Percentiles rank a stretch among this genome's conserved stretches.
phyloP scores from a whole-genome alignment of 2,888 invertebrate species.

The Oegoconia quadripuncta region DNA sequence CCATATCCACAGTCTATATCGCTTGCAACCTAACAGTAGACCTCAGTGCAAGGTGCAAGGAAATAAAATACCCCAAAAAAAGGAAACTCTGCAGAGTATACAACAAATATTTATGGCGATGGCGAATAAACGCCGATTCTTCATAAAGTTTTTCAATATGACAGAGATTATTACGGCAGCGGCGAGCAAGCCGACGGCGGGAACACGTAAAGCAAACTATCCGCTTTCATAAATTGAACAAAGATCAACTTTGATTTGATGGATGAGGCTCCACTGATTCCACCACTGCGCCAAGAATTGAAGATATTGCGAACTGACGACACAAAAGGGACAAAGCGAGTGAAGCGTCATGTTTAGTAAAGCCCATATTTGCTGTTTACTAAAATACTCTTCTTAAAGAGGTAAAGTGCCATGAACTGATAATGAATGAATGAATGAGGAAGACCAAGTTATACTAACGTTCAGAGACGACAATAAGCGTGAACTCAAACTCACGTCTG shows the following conservation, averaged over 20 bases:
- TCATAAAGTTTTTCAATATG: constrained; percentile 50
- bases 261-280: constrained; percentile 35
- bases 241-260: constrained; percentile 60
- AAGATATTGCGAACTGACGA: not conserved
- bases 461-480: no score
- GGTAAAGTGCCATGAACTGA: no score
- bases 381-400: no score
- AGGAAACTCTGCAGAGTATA: constrained; percentile 3
- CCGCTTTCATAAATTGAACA: constrained; percentile 60
- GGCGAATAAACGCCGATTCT: constrained; percentile 27
- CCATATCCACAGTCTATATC: no score
- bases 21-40: no score
- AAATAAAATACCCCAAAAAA: no score
- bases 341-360: no score
- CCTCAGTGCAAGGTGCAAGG: no score
- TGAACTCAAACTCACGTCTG: no score
- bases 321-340: not conserved
- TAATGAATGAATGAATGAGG: no score
- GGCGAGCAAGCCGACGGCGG: constrained; percentile 5
- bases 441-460: no score
- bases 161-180: constrained; percentile 41
- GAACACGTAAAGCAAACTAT: constrained; percentile 51
- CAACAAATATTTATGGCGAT: constrained; percentile 9
- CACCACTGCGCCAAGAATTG: not conserved
- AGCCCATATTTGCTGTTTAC: no score